These are phyloP conservation scores for Gastrophryne carolinensis DNA, from an alignment of 2,797 vertebrate species.

Conservation along the genomic window DNA sequence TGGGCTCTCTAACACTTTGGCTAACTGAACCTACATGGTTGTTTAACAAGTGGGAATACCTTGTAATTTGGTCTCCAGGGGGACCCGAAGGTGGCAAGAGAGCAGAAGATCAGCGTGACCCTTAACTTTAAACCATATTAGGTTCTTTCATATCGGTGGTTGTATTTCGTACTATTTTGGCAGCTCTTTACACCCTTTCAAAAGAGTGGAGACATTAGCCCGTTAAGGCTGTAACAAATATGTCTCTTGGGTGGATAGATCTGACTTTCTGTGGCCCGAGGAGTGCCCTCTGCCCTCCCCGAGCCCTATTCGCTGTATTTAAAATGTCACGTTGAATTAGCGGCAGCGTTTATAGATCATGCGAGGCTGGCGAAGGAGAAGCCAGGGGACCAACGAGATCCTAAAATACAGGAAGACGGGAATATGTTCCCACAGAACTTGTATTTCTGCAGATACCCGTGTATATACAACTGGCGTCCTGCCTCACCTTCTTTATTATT, in stretches of 20 bases:
- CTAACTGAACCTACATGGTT: background rate
- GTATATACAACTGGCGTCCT: no score
- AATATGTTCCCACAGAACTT: background rate
- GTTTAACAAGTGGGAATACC: background rate
- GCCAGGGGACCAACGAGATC: background rate
- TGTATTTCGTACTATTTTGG: background rate
- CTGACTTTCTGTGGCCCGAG: background rate
- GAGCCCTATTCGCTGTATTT: background rate
- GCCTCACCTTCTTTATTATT: no score
- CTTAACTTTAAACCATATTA: background rate
- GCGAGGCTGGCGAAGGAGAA: background rate
- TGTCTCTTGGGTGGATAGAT: background rate
- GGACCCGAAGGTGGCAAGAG: background rate
- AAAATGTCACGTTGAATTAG: conserved; percentile 4
- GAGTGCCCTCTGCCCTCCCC: conserved; percentile 11
- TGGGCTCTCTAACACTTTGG: background rate
- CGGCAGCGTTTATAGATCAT: background rate
- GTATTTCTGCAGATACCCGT: background rate
- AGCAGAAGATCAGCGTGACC: background rate
- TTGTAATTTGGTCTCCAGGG: background rate
- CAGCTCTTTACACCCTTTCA: background rate
- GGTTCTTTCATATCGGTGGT: background rate
- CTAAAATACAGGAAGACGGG: background rate
- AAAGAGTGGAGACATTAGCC: background rate
- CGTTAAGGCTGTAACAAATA: background rate